A percentile compares a stretch with the other conserved stretches of the same genome.
Evolutionary conservation across 2,888 invertebrate species (phyloP).

Genomic region (Salpingus planirostris): DNA sequence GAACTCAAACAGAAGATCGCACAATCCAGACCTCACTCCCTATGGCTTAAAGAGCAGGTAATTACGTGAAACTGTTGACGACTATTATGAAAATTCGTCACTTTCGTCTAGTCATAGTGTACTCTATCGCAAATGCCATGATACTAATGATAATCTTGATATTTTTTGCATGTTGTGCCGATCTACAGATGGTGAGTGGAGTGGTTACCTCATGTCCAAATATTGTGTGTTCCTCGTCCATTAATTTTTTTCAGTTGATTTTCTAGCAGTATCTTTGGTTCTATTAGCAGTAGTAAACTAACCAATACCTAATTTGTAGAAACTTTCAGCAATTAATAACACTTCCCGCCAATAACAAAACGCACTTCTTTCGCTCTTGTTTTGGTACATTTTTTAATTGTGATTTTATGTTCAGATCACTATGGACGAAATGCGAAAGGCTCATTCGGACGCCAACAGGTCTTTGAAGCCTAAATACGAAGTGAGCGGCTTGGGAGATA

Average conservation of each 20-base stretch:
- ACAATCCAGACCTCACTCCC: slow-evolving; percentile 76
- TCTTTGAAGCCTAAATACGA: slow-evolving; percentile 40
- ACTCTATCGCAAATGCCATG: slow-evolving; percentile 1
- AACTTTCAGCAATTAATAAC: too few species aligned
- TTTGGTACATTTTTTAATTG: too few species aligned
- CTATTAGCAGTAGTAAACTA: not conserved
- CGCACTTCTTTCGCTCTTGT: too few species aligned
- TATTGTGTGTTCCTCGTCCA: too few species aligned
- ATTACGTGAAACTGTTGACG: slow-evolving; percentile 11
- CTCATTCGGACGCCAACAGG: slow-evolving; percentile 44
- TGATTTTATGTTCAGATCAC: too few species aligned
- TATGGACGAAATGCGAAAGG: slow-evolving; percentile 68
- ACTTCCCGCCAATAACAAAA: too few species aligned
- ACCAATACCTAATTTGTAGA: too few species aligned
- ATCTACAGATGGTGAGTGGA: slow-evolving; percentile 40
- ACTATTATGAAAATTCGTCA: too few species aligned
- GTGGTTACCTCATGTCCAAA: too few species aligned
- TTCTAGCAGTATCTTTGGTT: slow-evolving; percentile 1
- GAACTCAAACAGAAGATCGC: slow-evolving; percentile 86
- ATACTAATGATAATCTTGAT: slow-evolving; percentile 9
- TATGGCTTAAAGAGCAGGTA: slow-evolving; percentile 89
- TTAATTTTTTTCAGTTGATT: too few species aligned
- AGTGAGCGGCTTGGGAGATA: slow-evolving; percentile 59
- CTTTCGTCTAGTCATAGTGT: not conserved
- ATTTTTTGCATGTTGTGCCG: slow-evolving; percentile 35